These are phyloP conservation scores for Leptinotarsa juncta DNA, from an alignment of 2,888 invertebrate species.

Conservation along the genomic window DNA sequence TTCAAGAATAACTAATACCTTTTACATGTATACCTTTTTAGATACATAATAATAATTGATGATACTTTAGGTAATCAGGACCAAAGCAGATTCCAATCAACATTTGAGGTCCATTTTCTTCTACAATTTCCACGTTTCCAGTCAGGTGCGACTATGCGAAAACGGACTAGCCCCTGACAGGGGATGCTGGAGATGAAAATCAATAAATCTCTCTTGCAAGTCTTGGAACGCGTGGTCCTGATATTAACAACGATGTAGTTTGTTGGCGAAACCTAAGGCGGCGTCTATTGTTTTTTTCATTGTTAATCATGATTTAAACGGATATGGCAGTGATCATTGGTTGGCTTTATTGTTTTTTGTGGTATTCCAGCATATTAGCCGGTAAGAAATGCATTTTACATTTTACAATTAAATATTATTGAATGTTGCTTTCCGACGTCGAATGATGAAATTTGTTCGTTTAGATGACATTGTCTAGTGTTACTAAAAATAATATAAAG, in stretches of 20 bases:
- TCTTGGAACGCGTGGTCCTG: slow-evolving; percentile 23
- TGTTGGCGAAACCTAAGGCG: slow-evolving; percentile 28
- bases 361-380: slow-evolving; percentile 64
- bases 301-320: slow-evolving; percentile 29
- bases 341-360: slow-evolving; percentile 61
- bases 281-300: slow-evolving; percentile 35
- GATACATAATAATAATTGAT: too few species aligned
- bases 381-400: slow-evolving; percentile 54
- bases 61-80: background rate
- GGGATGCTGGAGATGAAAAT: slow-evolving; percentile 43
- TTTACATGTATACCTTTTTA: too few species aligned
- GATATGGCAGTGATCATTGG: slow-evolving; percentile 58
- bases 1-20: too few species aligned
- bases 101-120: background rate
- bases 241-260: slow-evolving; percentile 41
- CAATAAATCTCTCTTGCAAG: slow-evolving; percentile 40
- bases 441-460: too few species aligned
- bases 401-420: background rate
- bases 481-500: too few species aligned
- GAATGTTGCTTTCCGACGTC: too few species aligned
- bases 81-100: background rate
- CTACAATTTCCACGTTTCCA: background rate
- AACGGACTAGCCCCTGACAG: slow-evolving; percentile 9
- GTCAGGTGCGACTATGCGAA: slow-evolving; percentile 12
- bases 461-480: too few species aligned